Evolutionary conservation across 1,140 invertebrate species (phyloP).

Genomic region (Lordiphosa stackelbergi): DNA sequence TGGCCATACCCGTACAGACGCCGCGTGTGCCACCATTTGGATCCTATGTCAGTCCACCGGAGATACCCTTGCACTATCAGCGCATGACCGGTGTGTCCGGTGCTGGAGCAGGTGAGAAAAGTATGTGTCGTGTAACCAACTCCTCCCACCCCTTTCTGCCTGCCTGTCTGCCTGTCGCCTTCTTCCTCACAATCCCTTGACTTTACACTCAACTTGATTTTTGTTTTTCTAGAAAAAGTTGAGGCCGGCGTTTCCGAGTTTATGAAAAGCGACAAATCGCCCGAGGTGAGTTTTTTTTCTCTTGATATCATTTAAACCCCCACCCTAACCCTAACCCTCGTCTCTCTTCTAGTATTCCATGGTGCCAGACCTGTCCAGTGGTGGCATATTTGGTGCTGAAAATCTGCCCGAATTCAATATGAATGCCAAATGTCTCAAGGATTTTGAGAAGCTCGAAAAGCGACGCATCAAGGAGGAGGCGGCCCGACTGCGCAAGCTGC

Average conservation of each 20-base stretch:
- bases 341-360: slow-evolving; percentile 79
- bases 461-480: slow-evolving; percentile 85
- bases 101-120: slow-evolving; percentile 64
- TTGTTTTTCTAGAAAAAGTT: slow-evolving; percentile 50
- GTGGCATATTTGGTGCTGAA: slow-evolving; percentile 79
- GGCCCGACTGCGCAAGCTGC: slow-evolving; percentile 81
- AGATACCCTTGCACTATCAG: slow-evolving; percentile 75
- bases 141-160: neutral
- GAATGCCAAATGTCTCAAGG: slow-evolving; percentile 84
- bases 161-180: slow-evolving; percentile 65
- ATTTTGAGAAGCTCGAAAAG: slow-evolving; percentile 88
- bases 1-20: slow-evolving; percentile 89
- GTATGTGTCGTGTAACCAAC: slow-evolving; percentile 77
- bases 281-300: slow-evolving; percentile 79
- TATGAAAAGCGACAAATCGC: slow-evolving; percentile 80
- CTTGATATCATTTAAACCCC: no score
- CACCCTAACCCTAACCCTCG: neutral
- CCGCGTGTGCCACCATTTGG: slow-evolving; percentile 88
- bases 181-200: neutral
- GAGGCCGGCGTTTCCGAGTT: slow-evolving; percentile 57
- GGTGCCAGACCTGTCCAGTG: slow-evolving; percentile 78
- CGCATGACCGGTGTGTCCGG: slow-evolving; percentile 53
- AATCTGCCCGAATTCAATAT: slow-evolving; percentile 82
- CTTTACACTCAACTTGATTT: slow-evolving; percentile 1
- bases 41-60: slow-evolving; percentile 75